phyloP scores from a whole-genome alignment of 2,113 vertebrate species.

The Echinops telfairi region DNA sequence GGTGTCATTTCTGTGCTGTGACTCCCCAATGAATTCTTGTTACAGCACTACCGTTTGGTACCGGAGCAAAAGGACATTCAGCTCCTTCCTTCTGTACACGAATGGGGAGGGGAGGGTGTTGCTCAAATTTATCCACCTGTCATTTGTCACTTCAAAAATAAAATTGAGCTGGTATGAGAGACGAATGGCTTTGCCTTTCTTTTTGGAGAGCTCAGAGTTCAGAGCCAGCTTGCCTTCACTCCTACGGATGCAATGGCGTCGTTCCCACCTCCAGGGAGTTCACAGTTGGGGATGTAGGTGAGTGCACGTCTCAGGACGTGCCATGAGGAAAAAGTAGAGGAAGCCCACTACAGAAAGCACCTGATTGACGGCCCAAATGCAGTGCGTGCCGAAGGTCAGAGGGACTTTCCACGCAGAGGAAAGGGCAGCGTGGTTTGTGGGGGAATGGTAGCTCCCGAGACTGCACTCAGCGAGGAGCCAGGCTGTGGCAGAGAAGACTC shows the following conservation, averaged over 20 bases:
- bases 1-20: not conserved
- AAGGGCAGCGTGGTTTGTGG: too few species aligned
- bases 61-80: not conserved
- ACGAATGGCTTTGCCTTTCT: constrained; percentile 1
- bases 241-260: not conserved
- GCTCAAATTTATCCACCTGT: constrained; percentile 46
- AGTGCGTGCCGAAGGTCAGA: too few species aligned
- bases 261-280: not conserved
- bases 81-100: not conserved
- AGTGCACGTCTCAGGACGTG: not conserved
- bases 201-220: not conserved
- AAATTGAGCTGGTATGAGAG: constrained; percentile 67
- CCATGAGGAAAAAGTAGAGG: not conserved
- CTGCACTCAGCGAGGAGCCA: not conserved
- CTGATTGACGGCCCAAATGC: too few species aligned
- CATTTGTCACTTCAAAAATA: constrained; percentile 64
- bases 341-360: too few species aligned
- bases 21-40: not conserved
- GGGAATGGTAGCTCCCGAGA: too few species aligned
- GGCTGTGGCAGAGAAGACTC: not conserved
- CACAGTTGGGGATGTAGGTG: not conserved
- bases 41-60: not conserved
- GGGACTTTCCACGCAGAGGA: too few species aligned
- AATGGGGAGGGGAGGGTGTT: not conserved
- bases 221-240: not conserved